Percentiles rank a stretch among this genome's conserved stretches.
Conservation (phyloP, 2,113 vertebrate species). For the Malurus alboscapulatus region DNA sequence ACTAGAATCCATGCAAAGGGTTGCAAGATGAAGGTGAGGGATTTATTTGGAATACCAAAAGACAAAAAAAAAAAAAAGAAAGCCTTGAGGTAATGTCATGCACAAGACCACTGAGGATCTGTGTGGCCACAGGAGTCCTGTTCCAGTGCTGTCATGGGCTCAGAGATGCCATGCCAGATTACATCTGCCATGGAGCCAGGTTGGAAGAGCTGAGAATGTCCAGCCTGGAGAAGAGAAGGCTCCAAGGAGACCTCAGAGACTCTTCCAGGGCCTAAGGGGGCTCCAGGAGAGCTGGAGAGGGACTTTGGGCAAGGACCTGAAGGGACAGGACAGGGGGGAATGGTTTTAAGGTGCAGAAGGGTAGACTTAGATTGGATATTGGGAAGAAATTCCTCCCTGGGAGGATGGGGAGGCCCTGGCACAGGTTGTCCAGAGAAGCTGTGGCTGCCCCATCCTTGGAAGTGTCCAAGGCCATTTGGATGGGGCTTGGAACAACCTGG, state of each 20-base stretch:
- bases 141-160: background rate
- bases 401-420: fast-evolving
- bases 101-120: fast-evolving
- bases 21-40: background rate
- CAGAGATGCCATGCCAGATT: fast-evolving
- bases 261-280: background rate
- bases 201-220: background rate
- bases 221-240: background rate
- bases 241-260: background rate
- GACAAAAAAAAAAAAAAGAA: background rate
- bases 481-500: fast-evolving
- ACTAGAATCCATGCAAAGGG: background rate
- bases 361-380: fast-evolving
- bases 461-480: background rate
- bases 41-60: background rate
- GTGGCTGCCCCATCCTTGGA: background rate
- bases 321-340: background rate
- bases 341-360: background rate
- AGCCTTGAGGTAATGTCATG: background rate
- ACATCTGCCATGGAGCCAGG: background rate
- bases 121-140: fast-evolving
- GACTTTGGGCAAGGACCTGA: fast-evolving
- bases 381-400: background rate
- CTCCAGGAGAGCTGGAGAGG: background rate
- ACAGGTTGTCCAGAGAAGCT: background rate